phyloP scores from a whole-genome alignment of 23 tunicate genomes.

The Trididemnum miniatum region DNA sequence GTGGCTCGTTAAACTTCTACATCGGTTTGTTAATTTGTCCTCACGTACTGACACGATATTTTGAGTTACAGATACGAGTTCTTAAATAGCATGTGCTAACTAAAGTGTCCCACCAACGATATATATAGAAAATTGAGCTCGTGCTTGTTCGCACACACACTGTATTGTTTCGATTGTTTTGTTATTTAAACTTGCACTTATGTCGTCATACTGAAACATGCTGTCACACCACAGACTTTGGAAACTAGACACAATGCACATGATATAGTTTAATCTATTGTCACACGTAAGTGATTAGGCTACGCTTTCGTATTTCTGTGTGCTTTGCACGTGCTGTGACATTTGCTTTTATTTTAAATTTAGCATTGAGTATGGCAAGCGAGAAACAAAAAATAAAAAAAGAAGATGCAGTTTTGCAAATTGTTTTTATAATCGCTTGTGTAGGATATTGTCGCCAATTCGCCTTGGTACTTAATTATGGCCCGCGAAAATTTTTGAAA shows the following conservation, averaged over 20 bases:
- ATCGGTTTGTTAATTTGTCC: background rate
- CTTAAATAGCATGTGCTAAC: background rate
- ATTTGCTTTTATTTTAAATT: background rate
- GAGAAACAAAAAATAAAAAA: background rate
- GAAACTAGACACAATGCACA: too few species aligned
- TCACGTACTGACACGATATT: background rate
- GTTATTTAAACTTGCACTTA: background rate
- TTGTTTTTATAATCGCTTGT: background rate
- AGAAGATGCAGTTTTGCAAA: background rate
- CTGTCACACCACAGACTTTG: too few species aligned
- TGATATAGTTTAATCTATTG: too few species aligned
- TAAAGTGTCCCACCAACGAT: background rate
- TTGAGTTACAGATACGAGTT: background rate
- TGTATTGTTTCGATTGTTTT: background rate
- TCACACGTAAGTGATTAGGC: background rate
- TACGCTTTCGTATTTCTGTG: background rate
- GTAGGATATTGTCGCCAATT: too few species aligned
- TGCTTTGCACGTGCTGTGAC: background rate
- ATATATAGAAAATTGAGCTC: background rate
- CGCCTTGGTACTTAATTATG: background rate
- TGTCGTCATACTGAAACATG: background rate
- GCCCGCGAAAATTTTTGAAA: background rate
- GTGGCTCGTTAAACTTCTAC: background rate
- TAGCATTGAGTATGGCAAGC: background rate
- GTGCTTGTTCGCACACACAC: background rate